A percentile compares a stretch with the other conserved stretches of the same genome.
Evolutionary conservation across 2,113 vertebrate species (phyloP).

Genomic region (Isichthys henryi): DNA sequence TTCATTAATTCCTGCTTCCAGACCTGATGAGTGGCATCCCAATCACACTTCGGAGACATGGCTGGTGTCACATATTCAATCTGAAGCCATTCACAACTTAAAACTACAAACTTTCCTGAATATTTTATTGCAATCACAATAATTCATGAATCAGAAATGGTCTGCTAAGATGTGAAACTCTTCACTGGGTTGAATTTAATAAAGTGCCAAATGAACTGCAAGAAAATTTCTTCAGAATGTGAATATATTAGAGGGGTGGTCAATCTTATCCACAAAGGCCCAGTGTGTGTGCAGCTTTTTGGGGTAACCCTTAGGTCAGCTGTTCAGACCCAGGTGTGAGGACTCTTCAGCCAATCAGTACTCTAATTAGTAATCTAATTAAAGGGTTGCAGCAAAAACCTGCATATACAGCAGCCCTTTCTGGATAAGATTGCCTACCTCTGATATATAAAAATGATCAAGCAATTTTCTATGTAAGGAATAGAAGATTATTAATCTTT

Average conservation of each 20-base stretch:
- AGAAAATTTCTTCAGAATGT: not conserved
- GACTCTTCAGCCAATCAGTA: not conserved
- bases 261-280: not conserved
- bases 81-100: not conserved
- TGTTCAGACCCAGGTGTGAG: not conserved
- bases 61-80: not conserved
- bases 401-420: not conserved
- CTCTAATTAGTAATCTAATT: not conserved
- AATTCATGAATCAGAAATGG: not conserved
- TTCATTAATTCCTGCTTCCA: not conserved
- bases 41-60: not conserved
- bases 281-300: not conserved
- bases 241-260: not conserved
- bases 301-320: not conserved
- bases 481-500: not conserved
- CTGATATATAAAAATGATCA: not conserved
- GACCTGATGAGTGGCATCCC: not conserved
- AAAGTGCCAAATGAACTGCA: not conserved
- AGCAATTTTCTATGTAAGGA: not conserved
- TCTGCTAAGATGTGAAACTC: not conserved
- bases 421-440: not conserved
- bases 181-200: not conserved
- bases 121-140: not conserved
- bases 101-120: not conserved
- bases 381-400: not conserved